Base-by-base conservation (phyloP, 2,888 invertebrate species). In the Harpalus rubripes region DNA sequence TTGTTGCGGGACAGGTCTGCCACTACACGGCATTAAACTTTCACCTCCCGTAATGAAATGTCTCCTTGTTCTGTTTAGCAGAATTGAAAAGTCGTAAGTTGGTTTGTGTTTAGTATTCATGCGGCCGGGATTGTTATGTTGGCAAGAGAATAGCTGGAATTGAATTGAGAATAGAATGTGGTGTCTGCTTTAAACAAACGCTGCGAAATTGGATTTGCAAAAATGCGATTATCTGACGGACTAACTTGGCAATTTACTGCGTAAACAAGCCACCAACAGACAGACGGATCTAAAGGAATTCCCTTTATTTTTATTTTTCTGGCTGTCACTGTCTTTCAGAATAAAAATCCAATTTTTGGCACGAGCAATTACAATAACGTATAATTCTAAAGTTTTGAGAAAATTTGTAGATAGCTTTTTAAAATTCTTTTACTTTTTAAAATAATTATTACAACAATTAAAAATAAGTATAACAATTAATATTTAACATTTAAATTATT, bases 11-110 rank as follows among this genome's bases (percentile, higher is more conserved):
- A 32, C 44, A 52, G 44, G 6, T 1, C 44, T 4, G 44, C 44
- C 44, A 52, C 10, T 52, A 52, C 44, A 12, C 12, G 44, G 44
- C 44, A 52, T 52, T 52, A 52, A 52, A 52, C 10, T 52, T 52
- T 8, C 44, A 52, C 6, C 4, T 32, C n/a, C 15, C 10, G 22
- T 68, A 68, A 68, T 68, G 68, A 68, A 68, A 68, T 39, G 68
- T 68, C 68, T 68, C 39, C 68, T 68, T 26, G 10, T 32, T 15
- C 32, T 68, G 68, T 68, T 68, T 68, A 68, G 68, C 15, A 15
- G 15, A 39, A 68, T 68, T 68, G 68, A 68, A 68, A 68, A 39
- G 68, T 68, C 68, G 68, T 68, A 68, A 68, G 68, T 68, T 68
- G 6, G 15, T 63, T 63, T 39, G 32, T 68, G 32, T 68, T 68